phyloP scores from a whole-genome alignment of 2,113 vertebrate genomes.

The Urocynchramus pylzowi region DNA sequence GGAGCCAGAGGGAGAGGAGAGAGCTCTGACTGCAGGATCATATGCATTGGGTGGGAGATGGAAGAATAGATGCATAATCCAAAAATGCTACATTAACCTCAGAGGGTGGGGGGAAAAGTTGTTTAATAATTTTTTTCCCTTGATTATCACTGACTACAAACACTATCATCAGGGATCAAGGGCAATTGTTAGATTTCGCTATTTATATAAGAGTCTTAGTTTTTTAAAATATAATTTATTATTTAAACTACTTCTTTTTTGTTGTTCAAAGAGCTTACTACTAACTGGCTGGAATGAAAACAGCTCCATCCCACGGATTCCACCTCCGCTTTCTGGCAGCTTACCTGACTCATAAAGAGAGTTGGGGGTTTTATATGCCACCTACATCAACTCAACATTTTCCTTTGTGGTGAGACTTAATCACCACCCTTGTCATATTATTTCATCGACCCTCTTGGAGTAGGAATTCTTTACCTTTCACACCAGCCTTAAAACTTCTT shows the following conservation, averaged over 20 bases:
- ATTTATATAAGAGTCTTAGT: neutral
- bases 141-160: neutral
- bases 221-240: neutral
- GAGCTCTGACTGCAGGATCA: conserved; percentile 7
- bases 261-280: neutral
- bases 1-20: neutral
- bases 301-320: conserved; percentile 7
- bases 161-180: neutral
- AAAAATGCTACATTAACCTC: neutral
- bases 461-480: neutral
- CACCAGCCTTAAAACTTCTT: neutral
- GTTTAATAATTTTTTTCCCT: neutral
- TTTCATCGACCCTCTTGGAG: conserved; percentile 12
- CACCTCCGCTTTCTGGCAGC: conserved; percentile 42
- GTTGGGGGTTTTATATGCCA: conserved; percentile 24
- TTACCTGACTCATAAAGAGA: conserved; percentile 65
- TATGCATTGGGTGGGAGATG: neutral
- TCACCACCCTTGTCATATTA: conserved; percentile 51
- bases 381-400: conserved; percentile 55
- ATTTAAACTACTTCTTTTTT: neutral
- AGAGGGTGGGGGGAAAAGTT: neutral
- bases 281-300: conserved; percentile 22
- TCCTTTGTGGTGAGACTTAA: conserved; percentile 59
- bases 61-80: neutral
- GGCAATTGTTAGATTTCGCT: neutral